Percentiles rank a stretch among this genome's conserved stretches.
These are phyloP conservation scores for Eueides isabella DNA, from an alignment of 1,140 invertebrate genomes.

Conservation along the genomic window DNA sequence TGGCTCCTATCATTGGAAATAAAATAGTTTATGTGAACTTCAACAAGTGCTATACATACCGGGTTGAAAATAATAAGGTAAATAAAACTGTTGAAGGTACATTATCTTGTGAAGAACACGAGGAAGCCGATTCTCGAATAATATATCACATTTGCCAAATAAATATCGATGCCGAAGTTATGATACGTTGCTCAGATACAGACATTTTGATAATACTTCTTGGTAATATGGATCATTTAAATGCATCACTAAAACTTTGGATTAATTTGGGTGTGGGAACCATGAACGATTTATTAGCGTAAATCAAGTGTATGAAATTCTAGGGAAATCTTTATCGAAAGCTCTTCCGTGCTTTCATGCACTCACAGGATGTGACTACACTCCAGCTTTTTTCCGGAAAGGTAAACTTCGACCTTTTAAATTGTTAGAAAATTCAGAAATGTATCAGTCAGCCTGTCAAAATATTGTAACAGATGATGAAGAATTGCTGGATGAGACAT, in stretches of 20 bases:
- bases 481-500: background rate
- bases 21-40: constrained; percentile 54
- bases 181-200: too few species aligned
- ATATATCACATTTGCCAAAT: constrained; percentile 25
- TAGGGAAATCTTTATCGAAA: background rate
- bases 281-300: background rate
- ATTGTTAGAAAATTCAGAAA: background rate
- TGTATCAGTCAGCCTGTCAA: background rate
- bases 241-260: background rate
- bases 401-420: constrained; percentile 33
- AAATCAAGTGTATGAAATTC: background rate
- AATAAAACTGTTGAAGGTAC: constrained; percentile 3
- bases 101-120: too few species aligned
- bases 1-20: constrained; percentile 42
- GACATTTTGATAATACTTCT: too few species aligned
- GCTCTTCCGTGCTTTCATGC: constrained; percentile 65
- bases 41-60: constrained; percentile 44
- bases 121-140: constrained; percentile 28
- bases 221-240: constrained; percentile 30
- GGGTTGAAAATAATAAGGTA: constrained; percentile 38
- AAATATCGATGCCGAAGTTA: constrained; percentile 1
- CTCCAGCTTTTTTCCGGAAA: constrained; percentile 45
- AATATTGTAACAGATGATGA: background rate
- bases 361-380: constrained; percentile 68
- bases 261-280: background rate